Conservation (phyloP, 2,113 vertebrate species). For the Isurus oxyrinchus region DNA sequence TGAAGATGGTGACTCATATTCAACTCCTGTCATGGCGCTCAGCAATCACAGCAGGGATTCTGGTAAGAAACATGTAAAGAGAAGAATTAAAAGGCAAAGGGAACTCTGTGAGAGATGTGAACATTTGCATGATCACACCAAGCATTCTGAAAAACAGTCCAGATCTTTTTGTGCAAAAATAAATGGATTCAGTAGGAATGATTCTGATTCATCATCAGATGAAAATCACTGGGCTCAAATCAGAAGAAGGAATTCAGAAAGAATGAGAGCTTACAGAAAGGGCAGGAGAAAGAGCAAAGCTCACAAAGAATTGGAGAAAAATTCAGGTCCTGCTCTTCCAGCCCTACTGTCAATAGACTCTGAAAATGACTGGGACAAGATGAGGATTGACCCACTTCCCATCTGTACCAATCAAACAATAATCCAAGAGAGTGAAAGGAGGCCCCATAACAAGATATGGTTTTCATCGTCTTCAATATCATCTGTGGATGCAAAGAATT, state of each 20-base stretch:
- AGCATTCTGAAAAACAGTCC: constrained; percentile 45
- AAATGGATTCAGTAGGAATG: constrained; percentile 44
- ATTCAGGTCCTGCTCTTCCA: constrained; percentile 46
- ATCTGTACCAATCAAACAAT: constrained; percentile 31
- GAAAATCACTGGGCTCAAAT: constrained; percentile 66
- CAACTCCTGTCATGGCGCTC: constrained; percentile 58
- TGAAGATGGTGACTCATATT: constrained; percentile 68
- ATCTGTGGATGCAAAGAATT: constrained; percentile 47
- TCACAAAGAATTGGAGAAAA: constrained; percentile 46
- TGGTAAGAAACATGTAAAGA: constrained; percentile 71
- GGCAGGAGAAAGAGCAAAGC: constrained; percentile 55
- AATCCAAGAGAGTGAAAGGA: constrained; percentile 41
- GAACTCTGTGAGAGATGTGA: constrained; percentile 54
- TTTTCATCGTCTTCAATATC: constrained; percentile 44
- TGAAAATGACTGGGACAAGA: constrained; percentile 42
- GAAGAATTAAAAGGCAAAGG: constrained; percentile 65
- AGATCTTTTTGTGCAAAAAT: constrained; percentile 51
- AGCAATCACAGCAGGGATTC: constrained; percentile 56
- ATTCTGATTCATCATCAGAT: constrained; percentile 62
- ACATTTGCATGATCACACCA: constrained; percentile 51
- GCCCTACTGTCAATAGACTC: constrained; percentile 61
- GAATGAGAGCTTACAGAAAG: constrained; percentile 57
- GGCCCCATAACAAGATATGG: constrained; percentile 42
- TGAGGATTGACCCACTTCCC: constrained; percentile 44
- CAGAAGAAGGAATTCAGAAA: constrained; percentile 72